Conservation (phyloP, 92 coral and sea anemone species). For the Umimayanthus chanpuru region DNA sequence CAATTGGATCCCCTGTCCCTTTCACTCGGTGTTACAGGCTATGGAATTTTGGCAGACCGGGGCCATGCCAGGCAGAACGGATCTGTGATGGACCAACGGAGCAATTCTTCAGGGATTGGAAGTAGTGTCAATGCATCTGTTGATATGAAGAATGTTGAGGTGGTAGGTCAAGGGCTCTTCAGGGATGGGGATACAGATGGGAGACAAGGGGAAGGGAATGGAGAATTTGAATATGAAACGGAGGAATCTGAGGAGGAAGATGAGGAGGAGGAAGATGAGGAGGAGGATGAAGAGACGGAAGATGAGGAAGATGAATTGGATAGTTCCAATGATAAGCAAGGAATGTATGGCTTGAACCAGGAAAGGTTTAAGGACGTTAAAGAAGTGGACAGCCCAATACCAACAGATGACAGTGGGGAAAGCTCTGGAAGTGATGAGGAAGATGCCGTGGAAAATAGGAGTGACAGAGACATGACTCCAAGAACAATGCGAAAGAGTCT, state of each 20-base stretch:
- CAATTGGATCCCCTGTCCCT: constrained; percentile 47
- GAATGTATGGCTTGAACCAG: constrained; percentile 22
- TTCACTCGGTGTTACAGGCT: constrained; percentile 72
- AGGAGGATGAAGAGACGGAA: constrained; percentile 58
- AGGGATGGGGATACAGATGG: constrained; percentile 72
- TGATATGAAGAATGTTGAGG: constrained; percentile 55
- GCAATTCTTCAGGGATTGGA: constrained; percentile 51
- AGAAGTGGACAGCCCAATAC: constrained; percentile 72
- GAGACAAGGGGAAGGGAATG: constrained; percentile 50
- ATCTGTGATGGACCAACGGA: constrained; percentile 32
- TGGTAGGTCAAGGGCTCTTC: constrained; percentile 55
- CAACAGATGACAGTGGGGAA: constrained; percentile 56
- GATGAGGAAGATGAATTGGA: constrained; percentile 56
- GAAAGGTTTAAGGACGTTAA: constrained; percentile 56
- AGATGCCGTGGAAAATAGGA: neutral
- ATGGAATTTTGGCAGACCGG: constrained; percentile 53
- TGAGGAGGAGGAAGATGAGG: constrained; percentile 54
- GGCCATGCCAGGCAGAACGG: constrained; percentile 36
- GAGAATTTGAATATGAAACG: constrained; percentile 59
- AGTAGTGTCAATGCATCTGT: constrained; percentile 57
- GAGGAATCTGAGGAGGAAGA: constrained; percentile 79
- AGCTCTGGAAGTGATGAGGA: constrained; percentile 58
- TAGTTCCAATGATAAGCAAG: constrained; percentile 45
- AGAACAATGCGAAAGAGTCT: constrained; percentile 89
- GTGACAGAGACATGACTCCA: constrained; percentile 77